Evolutionary conservation across 2,888 invertebrate species (phyloP).

Genomic region (Diarsia brunnea): DNA sequence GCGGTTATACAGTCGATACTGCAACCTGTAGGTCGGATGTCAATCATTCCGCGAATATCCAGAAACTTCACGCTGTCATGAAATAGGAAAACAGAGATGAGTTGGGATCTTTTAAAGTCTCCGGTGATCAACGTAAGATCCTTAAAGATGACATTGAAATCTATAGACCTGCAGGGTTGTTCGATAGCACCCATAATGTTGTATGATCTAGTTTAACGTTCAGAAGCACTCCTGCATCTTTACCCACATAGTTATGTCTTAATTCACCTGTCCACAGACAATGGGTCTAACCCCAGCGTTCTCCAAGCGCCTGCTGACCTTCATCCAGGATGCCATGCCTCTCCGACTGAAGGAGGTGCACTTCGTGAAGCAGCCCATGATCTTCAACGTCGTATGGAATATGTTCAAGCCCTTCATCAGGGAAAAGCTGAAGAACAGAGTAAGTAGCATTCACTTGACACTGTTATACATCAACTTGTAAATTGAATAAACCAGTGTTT

Average conservation of each 20-base stretch:
- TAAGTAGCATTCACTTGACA: slow-evolving; percentile 82
- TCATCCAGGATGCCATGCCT: slow-evolving; percentile 97
- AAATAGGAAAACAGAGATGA: background rate
- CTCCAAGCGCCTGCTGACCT: slow-evolving; percentile 94
- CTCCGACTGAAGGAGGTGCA: slow-evolving; percentile 96
- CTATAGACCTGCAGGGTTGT: background rate
- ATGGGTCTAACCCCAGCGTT: slow-evolving; percentile 93
- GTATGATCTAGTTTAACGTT: background rate
- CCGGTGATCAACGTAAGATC: background rate
- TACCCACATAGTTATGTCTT: slow-evolving; percentile 2
- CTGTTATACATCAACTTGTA: background rate
- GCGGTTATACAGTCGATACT: slow-evolving; percentile 44
- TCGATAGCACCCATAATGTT: background rate
- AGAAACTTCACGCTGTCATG: slow-evolving; percentile 7
- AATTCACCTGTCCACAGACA: slow-evolving; percentile 82
- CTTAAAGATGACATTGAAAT: background rate
- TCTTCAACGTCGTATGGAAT: slow-evolving; percentile 96
- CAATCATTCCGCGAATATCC: slow-evolving; percentile 5
- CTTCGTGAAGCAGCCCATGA: slow-evolving; percentile 95
- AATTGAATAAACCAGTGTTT: background rate
- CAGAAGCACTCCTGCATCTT: background rate
- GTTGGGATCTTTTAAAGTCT: background rate
- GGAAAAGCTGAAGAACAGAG: slow-evolving; percentile 94
- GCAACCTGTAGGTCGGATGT: slow-evolving; percentile 23
- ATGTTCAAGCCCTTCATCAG: slow-evolving; percentile 96